Base-by-base conservation (phyloP, 2,113 vertebrate genomes). In the Calidris pygmaea region DNA sequence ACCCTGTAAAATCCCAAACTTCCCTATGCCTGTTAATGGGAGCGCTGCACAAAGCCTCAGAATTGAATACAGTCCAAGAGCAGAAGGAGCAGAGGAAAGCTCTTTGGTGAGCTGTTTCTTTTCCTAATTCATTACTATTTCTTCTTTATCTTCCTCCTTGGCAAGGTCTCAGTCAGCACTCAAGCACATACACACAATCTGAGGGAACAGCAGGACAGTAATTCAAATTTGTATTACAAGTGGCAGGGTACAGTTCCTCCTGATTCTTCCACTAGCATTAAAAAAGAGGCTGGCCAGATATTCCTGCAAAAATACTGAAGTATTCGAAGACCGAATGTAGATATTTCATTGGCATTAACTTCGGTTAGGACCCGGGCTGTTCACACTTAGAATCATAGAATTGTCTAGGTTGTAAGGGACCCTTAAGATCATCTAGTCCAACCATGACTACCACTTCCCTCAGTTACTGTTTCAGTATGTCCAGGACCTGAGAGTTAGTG, bases 191-290 rank as follows among this genome's bases (percentile, higher is more conserved):
- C n/a, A 85, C 58, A 87, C 47, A 87, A 7, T 84, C 79, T 65
- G 65, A 96, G 56, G 50, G 75, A 90, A 92, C 76, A 93, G 83
- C 83, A 94, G 73, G 88, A 35, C 80, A 94, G 73, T 84, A 90
- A 96, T 53, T 87, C 91, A 76, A 62, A 89, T 79, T 68, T 73
- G 23, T 65, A 73, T 45, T 79, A 62, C 34, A 45, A 62, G 45
- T 62, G 0, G 0, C 41, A 90, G 59, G 48, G 68, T 59, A 94
- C 68, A 50, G 56, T 19, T 87, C 60, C 68, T 93, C 72, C 65
- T 32, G 47, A 88, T 81, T 78, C 83, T 94, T 65, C 35, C 53
- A 78, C 56, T 29, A n/a, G 47, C 52, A 86, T 32, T 74, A 71
- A 74, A 63, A 86, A 39, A 37, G 7, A 27, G 34, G 29, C 52